These are phyloP conservation scores for Gallinago jamesoni DNA, from an alignment of 2,113 vertebrate species.

Conservation along the genomic window DNA sequence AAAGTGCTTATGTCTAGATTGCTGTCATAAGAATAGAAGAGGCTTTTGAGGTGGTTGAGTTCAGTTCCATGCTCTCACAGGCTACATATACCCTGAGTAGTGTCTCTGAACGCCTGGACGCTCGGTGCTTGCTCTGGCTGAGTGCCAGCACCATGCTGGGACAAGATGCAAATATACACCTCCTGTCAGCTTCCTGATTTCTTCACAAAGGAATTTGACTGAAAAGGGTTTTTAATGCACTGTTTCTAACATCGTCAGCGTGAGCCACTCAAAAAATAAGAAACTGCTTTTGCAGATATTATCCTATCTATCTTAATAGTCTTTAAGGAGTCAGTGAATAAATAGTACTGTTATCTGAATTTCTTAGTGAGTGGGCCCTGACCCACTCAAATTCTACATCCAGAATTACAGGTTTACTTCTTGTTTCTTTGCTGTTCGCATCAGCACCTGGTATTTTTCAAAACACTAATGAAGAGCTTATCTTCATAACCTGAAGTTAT, in stretches of 20 bases:
- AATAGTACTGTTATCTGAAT: background rate
- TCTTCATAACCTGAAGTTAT: background rate
- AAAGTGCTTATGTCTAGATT: background rate
- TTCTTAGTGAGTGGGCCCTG: background rate
- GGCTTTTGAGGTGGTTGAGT: background rate
- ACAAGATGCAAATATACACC: background rate
- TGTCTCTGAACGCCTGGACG: background rate
- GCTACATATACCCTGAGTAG: accelerated
- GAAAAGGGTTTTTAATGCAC: background rate
- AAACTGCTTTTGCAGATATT: background rate
- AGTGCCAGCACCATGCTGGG: background rate
- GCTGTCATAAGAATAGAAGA: background rate
- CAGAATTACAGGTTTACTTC: background rate
- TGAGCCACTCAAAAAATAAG: background rate
- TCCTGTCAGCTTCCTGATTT: background rate
- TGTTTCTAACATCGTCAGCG: background rate
- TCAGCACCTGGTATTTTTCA: background rate
- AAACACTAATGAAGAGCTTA: background rate
- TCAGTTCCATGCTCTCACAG: background rate
- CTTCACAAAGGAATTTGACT: background rate
- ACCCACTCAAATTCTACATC: background rate
- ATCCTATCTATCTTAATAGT: background rate
- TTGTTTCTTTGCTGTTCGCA: background rate
- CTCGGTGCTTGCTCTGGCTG: background rate
- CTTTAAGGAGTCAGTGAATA: background rate